Conservation (phyloP, 2,797 vertebrate genomes). For the Cossypha niveicapilla region DNA sequence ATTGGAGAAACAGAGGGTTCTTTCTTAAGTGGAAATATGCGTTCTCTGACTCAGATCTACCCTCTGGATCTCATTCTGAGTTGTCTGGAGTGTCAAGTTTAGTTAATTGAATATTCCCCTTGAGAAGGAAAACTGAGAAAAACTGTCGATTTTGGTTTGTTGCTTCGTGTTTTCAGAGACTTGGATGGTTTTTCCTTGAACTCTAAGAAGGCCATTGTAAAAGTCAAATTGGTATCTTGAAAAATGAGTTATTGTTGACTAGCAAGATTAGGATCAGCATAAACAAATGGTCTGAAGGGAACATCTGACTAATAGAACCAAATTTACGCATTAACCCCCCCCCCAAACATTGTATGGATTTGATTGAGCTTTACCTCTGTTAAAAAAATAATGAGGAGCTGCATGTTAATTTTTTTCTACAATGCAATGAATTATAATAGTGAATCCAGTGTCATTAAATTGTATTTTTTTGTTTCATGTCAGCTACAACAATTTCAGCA, state of each 20-base stretch:
- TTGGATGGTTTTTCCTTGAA: constrained; percentile 47
- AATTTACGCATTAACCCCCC: constrained; percentile 24
- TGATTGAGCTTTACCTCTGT: constrained; percentile 63
- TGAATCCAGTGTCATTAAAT: constrained; percentile 68
- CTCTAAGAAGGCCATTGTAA: constrained; percentile 5
- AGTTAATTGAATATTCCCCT: constrained; percentile 43
- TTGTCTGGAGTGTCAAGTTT: constrained; percentile 53
- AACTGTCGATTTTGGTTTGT: constrained; percentile 2
- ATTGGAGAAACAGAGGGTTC: constrained; percentile 46
- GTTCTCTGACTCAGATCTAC: constrained; percentile 47
- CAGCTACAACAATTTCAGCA: constrained; percentile 67
- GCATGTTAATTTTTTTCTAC: constrained; percentile 61
- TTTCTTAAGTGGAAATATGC: constrained; percentile 52
- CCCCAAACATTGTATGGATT: not conserved
- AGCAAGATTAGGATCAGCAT: constrained; percentile 47
- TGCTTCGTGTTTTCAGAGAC: constrained; percentile 10
- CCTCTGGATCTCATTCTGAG: constrained; percentile 49
- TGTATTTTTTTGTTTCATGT: constrained; percentile 70
- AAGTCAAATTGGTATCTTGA: not conserved
- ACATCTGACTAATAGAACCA: constrained; percentile 21
- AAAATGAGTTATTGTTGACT: constrained; percentile 66
- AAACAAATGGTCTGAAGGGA: constrained; percentile 58
- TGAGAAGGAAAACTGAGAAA: constrained; percentile 16
- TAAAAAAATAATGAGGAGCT: constrained; percentile 69
- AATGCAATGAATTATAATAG: constrained; percentile 63